Evolutionary conservation across 2,113 vertebrate species (phyloP), one percentile per base, ranked within the genome.

Genomic region (Siphamia tubifer): DNA sequence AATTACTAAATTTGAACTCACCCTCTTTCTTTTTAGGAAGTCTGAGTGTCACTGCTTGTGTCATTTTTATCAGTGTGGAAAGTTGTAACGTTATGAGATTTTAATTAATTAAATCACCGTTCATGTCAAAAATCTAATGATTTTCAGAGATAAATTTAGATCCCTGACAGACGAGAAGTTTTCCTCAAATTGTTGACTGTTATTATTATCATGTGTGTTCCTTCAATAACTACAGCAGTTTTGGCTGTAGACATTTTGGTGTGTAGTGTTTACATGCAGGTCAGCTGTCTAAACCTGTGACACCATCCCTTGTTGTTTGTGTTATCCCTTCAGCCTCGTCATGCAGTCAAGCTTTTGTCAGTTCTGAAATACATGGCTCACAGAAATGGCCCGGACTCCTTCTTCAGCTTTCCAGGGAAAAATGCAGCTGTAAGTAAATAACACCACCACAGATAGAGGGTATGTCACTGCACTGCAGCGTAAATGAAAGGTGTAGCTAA

Each of bases 341-440:
- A 98, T 60, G 97, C 98, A 55, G 96, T 96, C 63, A 99, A 98
- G 83, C 90, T 99, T 52, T 13, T 99, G 79, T 96, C 96, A 6
- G 94, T 99, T 64, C 90, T 99, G 81, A 98, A 96, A 89, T 95
- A 95, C 82, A 96, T 98, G 94, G 96, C 96, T 75, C 96, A 98
- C 78, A 95, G 95, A 80, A 94, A 93, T 4, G 96, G 96, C 71
- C 96, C 97, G 2, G 96, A 99, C 90, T 94, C 98, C 64, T 98
- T 99, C 91, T 99, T 99, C 94, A 99, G 94, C 84, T 99, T 99
- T 17, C 96, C 98, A 25, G 98, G 97, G 35, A 98, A 98, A 91
- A 99, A 96, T 82, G 96, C 97, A 87, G 96, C 98, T 15, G 97
- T 99, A 87, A 93, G 96, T 90, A 30, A 6, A 24, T 8, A 1